A percentile compares a stretch with the other conserved stretches of the same genome.
Evolutionary conservation across 1,140 invertebrate genomes (phyloP).

Genomic region (Nephila pilipes): DNA sequence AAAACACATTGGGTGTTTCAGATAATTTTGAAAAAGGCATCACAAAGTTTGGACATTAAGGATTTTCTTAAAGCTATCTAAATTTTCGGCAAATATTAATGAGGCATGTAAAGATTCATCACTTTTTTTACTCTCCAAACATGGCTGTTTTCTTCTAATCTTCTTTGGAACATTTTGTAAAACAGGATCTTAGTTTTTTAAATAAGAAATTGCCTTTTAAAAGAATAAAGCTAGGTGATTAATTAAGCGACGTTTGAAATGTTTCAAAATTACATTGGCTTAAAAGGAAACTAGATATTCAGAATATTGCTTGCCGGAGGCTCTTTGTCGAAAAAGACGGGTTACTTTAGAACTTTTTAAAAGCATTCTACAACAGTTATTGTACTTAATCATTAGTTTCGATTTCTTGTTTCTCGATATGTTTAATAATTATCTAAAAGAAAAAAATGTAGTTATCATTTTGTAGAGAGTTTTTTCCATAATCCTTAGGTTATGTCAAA

Average conservation of each 20-base stretch:
- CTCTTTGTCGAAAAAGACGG: background rate
- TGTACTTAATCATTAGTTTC: background rate
- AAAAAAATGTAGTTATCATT: background rate
- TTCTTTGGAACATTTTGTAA: conserved; percentile 31
- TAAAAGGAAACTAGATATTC: background rate
- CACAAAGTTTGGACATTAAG: conserved; percentile 45
- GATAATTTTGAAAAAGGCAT: conserved; percentile 10
- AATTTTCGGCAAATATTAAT: conserved; percentile 61
- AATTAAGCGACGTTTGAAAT: conserved; percentile 38
- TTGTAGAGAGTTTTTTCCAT: background rate
- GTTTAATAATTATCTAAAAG: conserved; percentile 3
- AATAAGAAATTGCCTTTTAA: conserved; percentile 4
- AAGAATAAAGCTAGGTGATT: conserved; percentile 32
- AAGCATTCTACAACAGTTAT: background rate
- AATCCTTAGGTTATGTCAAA: background rate
- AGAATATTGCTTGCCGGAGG: background rate
- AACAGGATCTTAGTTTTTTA: conserved; percentile 37
- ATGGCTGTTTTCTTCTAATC: conserved; percentile 42
- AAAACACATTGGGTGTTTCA: background rate
- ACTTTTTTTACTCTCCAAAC: conserved; percentile 35
- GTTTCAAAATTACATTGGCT: conserved; percentile 37
- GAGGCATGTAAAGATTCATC: conserved; percentile 52
- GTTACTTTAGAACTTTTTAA: background rate
- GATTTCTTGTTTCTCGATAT: background rate
- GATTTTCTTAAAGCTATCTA: conserved; percentile 55